phyloP scores from a whole-genome alignment of 2,888 invertebrate species.

The Clivina fossor region DNA sequence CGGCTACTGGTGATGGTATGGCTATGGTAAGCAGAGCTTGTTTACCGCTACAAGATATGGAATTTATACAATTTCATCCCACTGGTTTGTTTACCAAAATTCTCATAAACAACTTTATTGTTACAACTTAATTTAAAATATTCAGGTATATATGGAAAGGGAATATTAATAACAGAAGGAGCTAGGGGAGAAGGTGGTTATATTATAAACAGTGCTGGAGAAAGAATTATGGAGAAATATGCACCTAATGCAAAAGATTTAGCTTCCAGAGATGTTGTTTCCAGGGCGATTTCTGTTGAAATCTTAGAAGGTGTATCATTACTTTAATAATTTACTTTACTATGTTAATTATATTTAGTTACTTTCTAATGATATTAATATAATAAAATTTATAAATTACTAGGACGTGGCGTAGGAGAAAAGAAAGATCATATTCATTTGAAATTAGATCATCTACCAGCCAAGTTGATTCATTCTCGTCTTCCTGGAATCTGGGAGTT shows the following conservation, averaged over 20 bases:
- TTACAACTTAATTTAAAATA: too few relatives aligned
- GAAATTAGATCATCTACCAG: conserved; percentile 64
- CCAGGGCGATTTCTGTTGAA: conserved; percentile 92
- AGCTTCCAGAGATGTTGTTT: conserved; percentile 95
- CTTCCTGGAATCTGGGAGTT: conserved; percentile 64
- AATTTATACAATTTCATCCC: conserved; percentile 98
- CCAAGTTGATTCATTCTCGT: conserved; percentile 55
- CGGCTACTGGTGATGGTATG: conserved; percentile 94
- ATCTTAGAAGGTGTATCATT: conserved; percentile 77
- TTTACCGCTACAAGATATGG: conserved; percentile 90
- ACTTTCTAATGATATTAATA: neutral
- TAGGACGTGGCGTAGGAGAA: conserved; percentile 62
- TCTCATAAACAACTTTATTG: neutral
- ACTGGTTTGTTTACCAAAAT: conserved; percentile 65
- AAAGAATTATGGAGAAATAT: conserved; percentile 96
- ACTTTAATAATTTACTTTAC: neutral
- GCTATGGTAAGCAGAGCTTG: conserved; percentile 93
- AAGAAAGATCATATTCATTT: conserved; percentile 63
- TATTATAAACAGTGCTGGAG: conserved; percentile 90
- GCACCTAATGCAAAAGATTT: conserved; percentile 96
- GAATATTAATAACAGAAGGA: conserved; percentile 95
- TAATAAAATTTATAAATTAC: neutral
- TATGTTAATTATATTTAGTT: neutral
- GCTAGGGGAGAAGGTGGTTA: conserved; percentile 95
- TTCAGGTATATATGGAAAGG: conserved; percentile 79